A percentile compares a stretch with the other conserved stretches of the same genome.
Conservation (phyloP, 2,888 invertebrate species). For the Drosophila prostipennis region DNA sequence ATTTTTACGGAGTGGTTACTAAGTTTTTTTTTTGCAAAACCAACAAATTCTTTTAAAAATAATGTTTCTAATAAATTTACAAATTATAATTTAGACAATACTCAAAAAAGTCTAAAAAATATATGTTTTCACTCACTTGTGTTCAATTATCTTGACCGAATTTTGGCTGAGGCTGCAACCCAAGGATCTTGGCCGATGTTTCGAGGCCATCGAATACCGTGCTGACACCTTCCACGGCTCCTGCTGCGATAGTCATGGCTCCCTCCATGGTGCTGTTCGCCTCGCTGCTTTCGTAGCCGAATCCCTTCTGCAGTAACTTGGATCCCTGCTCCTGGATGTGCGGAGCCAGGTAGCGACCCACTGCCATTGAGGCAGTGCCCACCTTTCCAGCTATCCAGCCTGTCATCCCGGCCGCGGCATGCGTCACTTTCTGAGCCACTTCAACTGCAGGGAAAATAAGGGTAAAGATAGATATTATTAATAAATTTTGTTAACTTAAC, state of each 20-base stretch:
- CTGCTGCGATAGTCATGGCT: slow-evolving; percentile 88
- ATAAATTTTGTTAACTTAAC: too few species aligned
- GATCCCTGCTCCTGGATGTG: slow-evolving; percentile 88
- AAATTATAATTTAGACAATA: too few species aligned
- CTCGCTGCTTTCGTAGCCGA: slow-evolving; percentile 85
- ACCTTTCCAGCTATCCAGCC: slow-evolving; percentile 87
- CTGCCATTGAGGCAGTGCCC: slow-evolving; percentile 88
- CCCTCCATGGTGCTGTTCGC: slow-evolving; percentile 86
- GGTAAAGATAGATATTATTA: neutral
- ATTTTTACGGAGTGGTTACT: too few species aligned
- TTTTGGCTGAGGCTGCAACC: slow-evolving; percentile 88
- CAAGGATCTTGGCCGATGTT: slow-evolving; percentile 88
- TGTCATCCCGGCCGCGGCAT: slow-evolving; percentile 88
- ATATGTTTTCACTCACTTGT: slow-evolving; percentile 86
- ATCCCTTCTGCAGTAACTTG: slow-evolving; percentile 86
- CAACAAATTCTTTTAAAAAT: too few species aligned
- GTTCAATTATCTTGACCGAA: slow-evolving; percentile 89
- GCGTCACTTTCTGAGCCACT: slow-evolving; percentile 88
- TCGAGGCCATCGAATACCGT: slow-evolving; percentile 90
- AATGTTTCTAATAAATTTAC: too few species aligned
- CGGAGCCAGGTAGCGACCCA: slow-evolving; percentile 89
- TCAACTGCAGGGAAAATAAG: slow-evolving; percentile 82
- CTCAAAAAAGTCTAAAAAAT: too few species aligned
- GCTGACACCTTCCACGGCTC: slow-evolving; percentile 89
- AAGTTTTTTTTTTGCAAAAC: too few species aligned